Base-by-base conservation (phyloP, 2,888 invertebrate genomes). In the Xestia xanthographa region DNA sequence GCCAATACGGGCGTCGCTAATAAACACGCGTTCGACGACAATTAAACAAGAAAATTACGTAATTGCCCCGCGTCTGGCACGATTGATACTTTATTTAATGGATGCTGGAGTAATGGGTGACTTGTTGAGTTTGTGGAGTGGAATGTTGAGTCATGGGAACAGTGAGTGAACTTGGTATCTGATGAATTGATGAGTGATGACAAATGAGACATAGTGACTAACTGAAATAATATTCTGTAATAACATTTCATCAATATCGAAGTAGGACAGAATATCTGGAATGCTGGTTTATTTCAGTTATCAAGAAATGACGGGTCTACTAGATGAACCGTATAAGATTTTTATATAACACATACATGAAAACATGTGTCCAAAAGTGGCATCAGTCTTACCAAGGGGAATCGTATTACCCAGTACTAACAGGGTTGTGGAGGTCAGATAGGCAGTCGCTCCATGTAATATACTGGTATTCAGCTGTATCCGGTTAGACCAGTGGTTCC, bases 1-100 rank as follows among this genome's bases (percentile, higher is more conserved):
- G 77, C 86, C 79, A 82, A 83, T 84, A 79, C 69, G 74, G 75
- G 77, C 76, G 75, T 70, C 73, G 79, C 71, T 81, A 80, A 80
- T 72, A 78, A 82, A 80, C 76, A 69, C 74, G 83, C 76, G 72
- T 62, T 53, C 66, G 43, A 67, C 79, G 79, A 84, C 78, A 84
- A 82, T 87, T 86, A 84, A 80, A 86, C 85, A 75, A 85, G 86
- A 82, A 79, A 80, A 87, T 87, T 85, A 76, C 82, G 82, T 65
- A 77, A 83, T 77, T 66, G 62, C 6, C 50, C 29, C 72, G 84
- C 71, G 84, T 75, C 34, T 68, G 62, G 53, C 53, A 43, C n/a
- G 56, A 81, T 77, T 74, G 77, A 74, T 71, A 78, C 76, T 75
- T 66, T 56, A 67, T 75, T 80, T 72, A 66, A 73, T 86, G 11